phyloP scores from a whole-genome alignment of 2,797 vertebrate species.

The Cuculus canorus region DNA sequence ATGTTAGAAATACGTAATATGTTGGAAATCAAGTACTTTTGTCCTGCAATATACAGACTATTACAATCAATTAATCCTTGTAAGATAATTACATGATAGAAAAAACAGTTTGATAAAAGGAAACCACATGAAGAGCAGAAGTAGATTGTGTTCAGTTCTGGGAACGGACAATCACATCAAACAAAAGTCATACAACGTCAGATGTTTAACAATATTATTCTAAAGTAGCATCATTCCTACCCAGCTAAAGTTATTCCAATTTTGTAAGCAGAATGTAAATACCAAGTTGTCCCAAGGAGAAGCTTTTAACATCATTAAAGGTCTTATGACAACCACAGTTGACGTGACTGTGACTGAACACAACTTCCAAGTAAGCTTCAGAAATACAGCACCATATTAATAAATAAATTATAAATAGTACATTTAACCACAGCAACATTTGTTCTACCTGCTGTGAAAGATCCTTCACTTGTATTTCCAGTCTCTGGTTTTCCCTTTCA shows the following conservation, averaged over 20 bases:
- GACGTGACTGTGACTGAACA: background rate
- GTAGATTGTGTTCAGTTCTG: background rate
- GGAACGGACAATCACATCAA: background rate
- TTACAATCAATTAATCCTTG: background rate
- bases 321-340: background rate
- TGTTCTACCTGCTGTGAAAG: constrained; percentile 88
- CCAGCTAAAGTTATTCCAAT: background rate
- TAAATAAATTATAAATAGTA: background rate
- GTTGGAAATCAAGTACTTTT: background rate
- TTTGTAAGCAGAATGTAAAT: background rate
- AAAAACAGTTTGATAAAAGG: background rate
- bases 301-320: background rate
- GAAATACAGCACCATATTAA: background rate
- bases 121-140: background rate
- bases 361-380: background rate
- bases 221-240: background rate
- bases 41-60: background rate
- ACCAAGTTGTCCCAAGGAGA: background rate
- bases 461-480: constrained; percentile 89
- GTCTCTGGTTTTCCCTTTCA: constrained; percentile 90
- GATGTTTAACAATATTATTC: background rate
- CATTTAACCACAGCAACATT: background rate
- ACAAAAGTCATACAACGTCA: background rate
- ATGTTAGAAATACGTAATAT: background rate
- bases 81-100: background rate